Evolutionary conservation across 1,140 invertebrate genomes (phyloP).

Genomic region (Pogonomyrmex barbatus): DNA sequence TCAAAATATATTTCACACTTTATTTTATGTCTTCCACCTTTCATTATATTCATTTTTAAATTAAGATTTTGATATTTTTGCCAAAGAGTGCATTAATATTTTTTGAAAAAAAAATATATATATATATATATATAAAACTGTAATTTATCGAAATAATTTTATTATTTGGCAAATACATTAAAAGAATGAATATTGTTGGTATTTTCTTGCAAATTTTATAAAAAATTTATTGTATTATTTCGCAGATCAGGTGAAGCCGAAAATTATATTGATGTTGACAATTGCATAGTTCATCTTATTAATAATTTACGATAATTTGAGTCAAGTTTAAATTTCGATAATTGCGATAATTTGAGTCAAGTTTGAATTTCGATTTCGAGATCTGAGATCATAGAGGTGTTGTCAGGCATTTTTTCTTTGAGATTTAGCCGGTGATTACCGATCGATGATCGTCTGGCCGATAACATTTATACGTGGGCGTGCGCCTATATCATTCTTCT

Average conservation of each 20-base stretch:
- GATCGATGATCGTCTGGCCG: constrained; percentile 55
- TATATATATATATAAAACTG: neutral
- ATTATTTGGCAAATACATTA: neutral
- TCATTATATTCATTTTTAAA: neutral
- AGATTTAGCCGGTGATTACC: neutral
- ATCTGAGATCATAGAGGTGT: constrained; percentile 10
- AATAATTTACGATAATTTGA: constrained; percentile 52
- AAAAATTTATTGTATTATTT: neutral
- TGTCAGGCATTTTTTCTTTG: neutral
- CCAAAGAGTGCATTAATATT: neutral
- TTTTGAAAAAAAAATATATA: neutral
- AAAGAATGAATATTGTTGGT: neutral
- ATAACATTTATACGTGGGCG: constrained; percentile 55
- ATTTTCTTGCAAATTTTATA: neutral
- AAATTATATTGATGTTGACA: neutral
- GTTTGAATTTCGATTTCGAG: constrained; percentile 35
- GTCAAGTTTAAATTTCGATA: constrained; percentile 30
- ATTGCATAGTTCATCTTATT: neutral
- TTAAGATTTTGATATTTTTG: neutral
- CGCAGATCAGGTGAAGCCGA: neutral
- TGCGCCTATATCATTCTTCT: constrained; percentile 24
- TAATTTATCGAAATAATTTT: neutral
- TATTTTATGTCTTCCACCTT: neutral
- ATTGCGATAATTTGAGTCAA: constrained; percentile 23
- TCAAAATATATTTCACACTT: neutral